These are phyloP conservation scores for Agrotis clavis DNA, from an alignment of 2,888 invertebrate genomes.

Conservation along the genomic window DNA sequence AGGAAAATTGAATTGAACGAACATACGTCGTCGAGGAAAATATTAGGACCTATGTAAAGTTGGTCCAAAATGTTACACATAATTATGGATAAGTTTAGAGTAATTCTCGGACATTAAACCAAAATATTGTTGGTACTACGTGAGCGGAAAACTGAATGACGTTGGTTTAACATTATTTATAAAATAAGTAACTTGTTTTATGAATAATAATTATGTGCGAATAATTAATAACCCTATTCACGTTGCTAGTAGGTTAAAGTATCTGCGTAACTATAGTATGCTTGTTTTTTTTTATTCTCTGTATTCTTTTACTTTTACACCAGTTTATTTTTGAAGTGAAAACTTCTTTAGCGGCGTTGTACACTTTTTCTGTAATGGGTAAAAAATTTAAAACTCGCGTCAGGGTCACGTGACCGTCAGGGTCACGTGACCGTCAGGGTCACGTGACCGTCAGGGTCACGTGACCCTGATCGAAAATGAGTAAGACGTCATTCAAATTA, in stretches of 20 bases:
- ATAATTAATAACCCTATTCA: not conserved
- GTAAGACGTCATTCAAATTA: too few relatives aligned
- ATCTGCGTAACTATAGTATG: not conserved
- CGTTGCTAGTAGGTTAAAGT: not conserved
- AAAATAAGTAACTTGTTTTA: not conserved
- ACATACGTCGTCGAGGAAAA: not conserved
- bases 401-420: too few relatives aligned
- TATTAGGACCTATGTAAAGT: not conserved
- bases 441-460: too few relatives aligned
- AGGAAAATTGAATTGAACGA: slow-evolving; percentile 5
- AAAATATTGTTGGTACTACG: not conserved
- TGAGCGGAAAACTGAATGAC: not conserved
- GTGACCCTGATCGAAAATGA: too few relatives aligned
- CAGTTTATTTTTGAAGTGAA: too few relatives aligned
- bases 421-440: too few relatives aligned
- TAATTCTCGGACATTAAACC: not conserved
- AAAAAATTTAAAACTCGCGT: too few relatives aligned
- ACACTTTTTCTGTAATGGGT: too few relatives aligned
- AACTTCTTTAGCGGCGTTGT: too few relatives aligned
- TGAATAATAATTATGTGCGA: not conserved
- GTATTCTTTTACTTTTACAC: too few relatives aligned
- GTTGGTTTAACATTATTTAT: not conserved
- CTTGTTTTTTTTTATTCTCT: too few relatives aligned
- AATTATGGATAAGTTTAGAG: not conserved
- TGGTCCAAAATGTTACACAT: not conserved